Evolutionary conservation across 2,888 invertebrate species (phyloP).

Genomic region (Andrena chrysosceles): DNA sequence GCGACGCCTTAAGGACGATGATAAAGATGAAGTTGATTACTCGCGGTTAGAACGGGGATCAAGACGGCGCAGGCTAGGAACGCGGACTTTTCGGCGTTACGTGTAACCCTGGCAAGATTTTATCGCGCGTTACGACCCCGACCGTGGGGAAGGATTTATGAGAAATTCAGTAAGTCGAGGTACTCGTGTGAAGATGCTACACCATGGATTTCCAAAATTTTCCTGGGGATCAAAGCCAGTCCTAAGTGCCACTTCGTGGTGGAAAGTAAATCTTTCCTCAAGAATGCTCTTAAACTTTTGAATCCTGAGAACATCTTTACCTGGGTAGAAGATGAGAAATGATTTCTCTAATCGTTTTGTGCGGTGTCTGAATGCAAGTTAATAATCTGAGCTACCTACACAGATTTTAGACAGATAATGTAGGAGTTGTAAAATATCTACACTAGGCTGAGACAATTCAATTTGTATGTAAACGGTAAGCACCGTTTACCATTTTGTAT

Average conservation of each 20-base stretch:
- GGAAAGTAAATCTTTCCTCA: conserved; percentile 11
- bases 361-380: too few relatives aligned
- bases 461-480: neutral
- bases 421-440: neutral
- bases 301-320: conserved; percentile 3
- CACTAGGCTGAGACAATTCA: neutral
- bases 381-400: too few relatives aligned
- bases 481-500: neutral
- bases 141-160: conserved; percentile 49
- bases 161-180: conserved; percentile 65
- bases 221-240: neutral
- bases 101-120: conserved; percentile 67
- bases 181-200: conserved; percentile 41
- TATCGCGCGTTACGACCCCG: conserved; percentile 63
- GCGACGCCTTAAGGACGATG: conserved; percentile 70
- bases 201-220: conserved; percentile 3
- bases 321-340: neutral
- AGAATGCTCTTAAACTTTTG: neutral
- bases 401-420: too few relatives aligned
- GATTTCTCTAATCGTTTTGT: neutral
- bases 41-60: conserved; percentile 56
- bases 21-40: conserved; percentile 75
- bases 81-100: conserved; percentile 69
- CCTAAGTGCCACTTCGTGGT: neutral
- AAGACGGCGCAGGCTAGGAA: conserved; percentile 47